Base-by-base conservation (phyloP, 2,888 invertebrate species). In the Cosmia trapezina region DNA sequence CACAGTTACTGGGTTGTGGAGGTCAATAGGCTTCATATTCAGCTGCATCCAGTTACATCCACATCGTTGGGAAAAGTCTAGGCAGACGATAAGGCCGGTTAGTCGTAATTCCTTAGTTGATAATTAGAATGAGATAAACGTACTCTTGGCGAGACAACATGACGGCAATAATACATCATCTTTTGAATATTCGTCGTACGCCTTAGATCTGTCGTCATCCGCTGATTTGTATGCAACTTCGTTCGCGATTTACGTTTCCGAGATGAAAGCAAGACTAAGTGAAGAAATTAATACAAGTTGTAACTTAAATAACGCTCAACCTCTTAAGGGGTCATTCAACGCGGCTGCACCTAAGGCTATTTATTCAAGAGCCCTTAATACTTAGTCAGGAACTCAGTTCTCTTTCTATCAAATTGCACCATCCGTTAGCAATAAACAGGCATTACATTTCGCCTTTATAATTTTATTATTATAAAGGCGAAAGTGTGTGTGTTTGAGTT, bases 261-360 rank as follows among this genome's bases (percentile, higher is more conserved):
- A 73, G 43, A 45, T 53, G 71, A 71, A 73, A 53, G 57, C 1
- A 33, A 33, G 43, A 14, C 2, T 19, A 49, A 49, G 1, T 49
- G 28, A 73, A 59, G 57, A 72, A 22, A 49, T 57, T 11, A 17
- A 2, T 2, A 47, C 11, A 28, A 28, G 28, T 1, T 28, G 28
- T 28, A 28, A 28, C 28, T 28, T 28, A 28, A 28, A 28, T 28
- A 28, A 28, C 28, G 28, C 28, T 2, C 28, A 28, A 28, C 28
- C 28, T 28, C 28, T 28, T 28, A 28, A n/a, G 6, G 41, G 6
- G 14, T 4, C 19, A 19, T 57, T 14, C 28, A 57, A 43, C 2
- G n/a, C 7, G 28, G 4, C 19, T 12, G 4, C 22, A 7, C 43
- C 12, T 69, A 22, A 22, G 33, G 14, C 45, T 45, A 17, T 65